phyloP scores from a whole-genome alignment of 2,797 vertebrate species.

The Anguilla marmorata region DNA sequence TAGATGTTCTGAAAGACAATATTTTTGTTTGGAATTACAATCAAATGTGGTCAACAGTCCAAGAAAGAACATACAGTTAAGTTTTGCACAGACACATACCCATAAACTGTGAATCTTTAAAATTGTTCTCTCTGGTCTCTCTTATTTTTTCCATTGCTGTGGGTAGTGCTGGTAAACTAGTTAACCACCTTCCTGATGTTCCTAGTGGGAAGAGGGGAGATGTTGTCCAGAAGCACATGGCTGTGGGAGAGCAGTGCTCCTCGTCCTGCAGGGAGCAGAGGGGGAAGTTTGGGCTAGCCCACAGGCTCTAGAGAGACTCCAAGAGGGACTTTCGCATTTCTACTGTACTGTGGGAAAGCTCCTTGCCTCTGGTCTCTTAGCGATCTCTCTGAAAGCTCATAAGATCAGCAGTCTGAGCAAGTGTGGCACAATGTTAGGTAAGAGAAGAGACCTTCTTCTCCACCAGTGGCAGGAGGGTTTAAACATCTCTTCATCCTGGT shows the following conservation, averaged over 20 bases:
- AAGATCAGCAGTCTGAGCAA: not conserved
- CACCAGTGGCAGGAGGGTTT: not conserved
- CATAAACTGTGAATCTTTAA: not conserved
- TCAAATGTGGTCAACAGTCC: not conserved
- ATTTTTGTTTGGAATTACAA: not conserved
- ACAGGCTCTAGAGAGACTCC: not conserved
- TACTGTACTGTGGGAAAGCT: not conserved
- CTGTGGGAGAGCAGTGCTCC: not conserved
- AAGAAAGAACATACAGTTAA: not conserved
- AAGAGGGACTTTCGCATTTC: too few relatives aligned
- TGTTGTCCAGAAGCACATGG: not conserved
- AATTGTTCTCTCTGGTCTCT: not conserved
- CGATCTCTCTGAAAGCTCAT: not conserved
- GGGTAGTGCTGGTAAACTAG: not conserved
- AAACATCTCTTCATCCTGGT: not conserved
- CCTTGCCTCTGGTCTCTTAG: not conserved
- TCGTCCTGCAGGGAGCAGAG: not conserved
- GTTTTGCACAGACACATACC: not conserved
- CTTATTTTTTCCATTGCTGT: not conserved
- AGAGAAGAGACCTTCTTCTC: not conserved
- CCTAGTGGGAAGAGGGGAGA: not conserved
- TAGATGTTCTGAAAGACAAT: not conserved
- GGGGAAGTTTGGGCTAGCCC: not conserved
- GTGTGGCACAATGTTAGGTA: not conserved
- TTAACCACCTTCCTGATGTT: not conserved